These are phyloP conservation scores for Caenorhabditis plicata DNA, from an alignment of 2,888 invertebrate species.

Conservation along the genomic window DNA sequence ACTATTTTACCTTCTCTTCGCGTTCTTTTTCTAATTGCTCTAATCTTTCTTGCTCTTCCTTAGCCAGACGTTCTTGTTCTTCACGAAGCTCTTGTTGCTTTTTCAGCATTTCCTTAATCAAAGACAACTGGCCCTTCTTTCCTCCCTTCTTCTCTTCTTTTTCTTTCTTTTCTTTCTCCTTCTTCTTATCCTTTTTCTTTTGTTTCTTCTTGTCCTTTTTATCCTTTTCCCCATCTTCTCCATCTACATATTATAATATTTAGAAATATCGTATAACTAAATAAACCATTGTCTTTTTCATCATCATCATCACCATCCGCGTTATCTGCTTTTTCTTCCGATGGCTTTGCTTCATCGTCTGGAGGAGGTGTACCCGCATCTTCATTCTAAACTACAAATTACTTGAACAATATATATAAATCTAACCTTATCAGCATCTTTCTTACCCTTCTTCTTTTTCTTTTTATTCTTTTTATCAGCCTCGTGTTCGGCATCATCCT, in stretches of 20 bases:
- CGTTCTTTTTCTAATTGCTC: slow-evolving; percentile 37
- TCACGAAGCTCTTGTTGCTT: slow-evolving; percentile 73
- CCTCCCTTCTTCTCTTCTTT: slow-evolving; percentile 31
- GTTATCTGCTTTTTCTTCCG: slow-evolving; percentile 19
- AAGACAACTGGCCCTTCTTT: slow-evolving; percentile 35
- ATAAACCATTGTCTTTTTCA: slow-evolving; percentile 9
- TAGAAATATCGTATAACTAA: no score
- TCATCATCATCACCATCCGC: slow-evolving; percentile 23
- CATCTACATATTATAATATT: no score
- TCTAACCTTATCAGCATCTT: slow-evolving; percentile 4
- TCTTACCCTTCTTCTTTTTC: slow-evolving; percentile 40
- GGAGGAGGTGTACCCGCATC: slow-evolving; percentile 1
- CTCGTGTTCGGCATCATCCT: slow-evolving; percentile 6
- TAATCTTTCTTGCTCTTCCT: slow-evolving; percentile 72
- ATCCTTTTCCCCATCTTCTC: slow-evolving; percentile 18
- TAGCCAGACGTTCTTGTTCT: slow-evolving; percentile 70
- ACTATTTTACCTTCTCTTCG: no score
- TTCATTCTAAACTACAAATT: no score
- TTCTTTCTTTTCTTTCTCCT: slow-evolving; percentile 40
- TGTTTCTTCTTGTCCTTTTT: slow-evolving; percentile 29
- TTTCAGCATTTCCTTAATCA: slow-evolving; percentile 67
- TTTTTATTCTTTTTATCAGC: slow-evolving; percentile 40
- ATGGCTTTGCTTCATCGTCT: slow-evolving; percentile 4
- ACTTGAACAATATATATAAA: not conserved
- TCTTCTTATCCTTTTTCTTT: slow-evolving; percentile 49